Base-by-base conservation (phyloP, 2,888 invertebrate species). In the Hydrotaea cyrtoneurina region DNA sequence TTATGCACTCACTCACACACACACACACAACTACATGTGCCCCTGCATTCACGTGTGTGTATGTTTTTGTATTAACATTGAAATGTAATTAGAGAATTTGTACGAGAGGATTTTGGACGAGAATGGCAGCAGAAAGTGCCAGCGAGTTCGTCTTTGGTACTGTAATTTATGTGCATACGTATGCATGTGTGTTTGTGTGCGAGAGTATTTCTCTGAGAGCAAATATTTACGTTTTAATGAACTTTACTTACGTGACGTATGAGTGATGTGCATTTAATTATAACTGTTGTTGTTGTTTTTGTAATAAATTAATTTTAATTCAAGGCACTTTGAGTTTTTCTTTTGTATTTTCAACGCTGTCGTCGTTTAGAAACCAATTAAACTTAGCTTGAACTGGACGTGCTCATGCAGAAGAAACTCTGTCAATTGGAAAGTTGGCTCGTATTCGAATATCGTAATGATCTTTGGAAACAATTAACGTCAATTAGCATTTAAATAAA, bases 31-130 rank as follows among this genome's bases (percentile, higher is more conserved):
- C 31, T 31, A 31, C 31, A n/a, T n/a, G n/a, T n/a, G n/a, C n/a
- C n/a, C n/a, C n/a, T n/a, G n/a, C n/a, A n/a, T 31, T 31, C 31
- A 7, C 64, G 53, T 36, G 55, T 83, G 73, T 73, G 79, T 31
- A 31, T 31, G 31, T 31, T 4, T 31, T 31, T 4, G 7, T 31
- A 31, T 31, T 55, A 50, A 80, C 77, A 83, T 77, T 73, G 79
- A 80, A 83, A 80, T 83, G 76, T 83, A 83, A 80, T 83, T 83
- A 83, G 83, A 83, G 46, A 76, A 82, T 72, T 80, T 76, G 36
- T n/a, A 36, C 36, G 15, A 31, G 36, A 8, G 19, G 15, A 64
- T 36, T 36, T 64, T 59, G 17, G 64, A 64, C 10, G 36, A 17
- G 19, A 36, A 43, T 43, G 10, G 43, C 43, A 43, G 15, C 23